Evolutionary conservation across 2,888 invertebrate genomes (phyloP), one percentile per base, ranked within the genome.

Genomic region (Tethea ocularis): DNA sequence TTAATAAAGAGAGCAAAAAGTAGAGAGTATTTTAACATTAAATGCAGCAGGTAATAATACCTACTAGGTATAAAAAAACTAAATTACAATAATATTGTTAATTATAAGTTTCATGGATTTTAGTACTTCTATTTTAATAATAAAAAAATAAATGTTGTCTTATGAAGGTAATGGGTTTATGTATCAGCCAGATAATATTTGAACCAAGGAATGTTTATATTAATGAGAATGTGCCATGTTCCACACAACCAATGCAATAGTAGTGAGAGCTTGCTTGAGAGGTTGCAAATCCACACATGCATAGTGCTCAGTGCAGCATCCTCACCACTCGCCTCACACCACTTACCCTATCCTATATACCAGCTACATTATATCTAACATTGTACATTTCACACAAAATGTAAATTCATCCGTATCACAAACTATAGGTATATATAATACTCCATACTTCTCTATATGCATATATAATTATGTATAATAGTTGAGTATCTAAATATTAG

Each of bases 371-470:
- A 82, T 67, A 76, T 70, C 75, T 83, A 84, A 75, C 74, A 78
- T 82, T 84, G 83, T 87, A 88, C 78, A 87, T 77, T 79, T 79
- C 79, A 84, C 86, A 87, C 88, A 88, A 88, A 86, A 84, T 91
- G 90, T 91, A 91, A 92, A 92, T 91, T 91, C 91, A 87, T 89
- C 77, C 61, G 77, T 92, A 92, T 92, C 92, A 92, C 92, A 92
- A 92, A 91, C 91, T 91, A 92, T 91, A 89, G 78, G 83, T 88
- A 86, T 85, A 86, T 85, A 84, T 83, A 78, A 83, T 88, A 89
- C 80, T 87, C 86, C 89, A 88, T 87, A 84, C 78, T 78, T 84
- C 72, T 85, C 85, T 88, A 86, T 87, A 81, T 84, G 84, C 83
- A 84, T 86, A 85, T 80, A 71, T 74, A 54, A 77, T 74, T 78